These are phyloP conservation scores for Cephus runcator DNA, from an alignment of 2,888 invertebrate species.

Conservation along the genomic window DNA sequence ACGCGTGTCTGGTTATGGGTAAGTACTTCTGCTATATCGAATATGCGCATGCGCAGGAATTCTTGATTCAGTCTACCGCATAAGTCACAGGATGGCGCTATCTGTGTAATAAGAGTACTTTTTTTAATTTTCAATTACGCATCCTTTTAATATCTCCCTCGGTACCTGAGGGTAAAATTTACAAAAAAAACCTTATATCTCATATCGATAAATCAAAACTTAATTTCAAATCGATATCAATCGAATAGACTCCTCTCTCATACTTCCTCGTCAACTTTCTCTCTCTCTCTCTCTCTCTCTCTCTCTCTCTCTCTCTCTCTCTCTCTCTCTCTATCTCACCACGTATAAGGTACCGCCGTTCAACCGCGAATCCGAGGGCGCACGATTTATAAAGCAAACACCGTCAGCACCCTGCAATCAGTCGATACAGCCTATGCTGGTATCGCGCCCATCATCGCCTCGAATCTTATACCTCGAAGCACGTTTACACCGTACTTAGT, in stretches of 20 bases:
- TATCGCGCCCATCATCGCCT: slow-evolving; percentile 37
- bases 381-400: slow-evolving; percentile 65
- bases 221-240: slow-evolving; percentile 54
- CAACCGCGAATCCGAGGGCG: slow-evolving; percentile 30
- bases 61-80: not conserved
- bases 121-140: not conserved
- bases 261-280: slow-evolving; percentile 3
- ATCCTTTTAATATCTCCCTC: not conserved
- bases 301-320: slow-evolving; percentile 15
- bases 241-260: slow-evolving; percentile 31
- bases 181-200: not conserved
- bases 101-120: not conserved
- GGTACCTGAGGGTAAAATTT: not conserved
- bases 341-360: slow-evolving; percentile 11
- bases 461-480: slow-evolving; percentile 54
- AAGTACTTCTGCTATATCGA: not conserved
- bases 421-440: slow-evolving; percentile 36
- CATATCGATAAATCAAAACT: slow-evolving; percentile 51
- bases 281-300: slow-evolving; percentile 8
- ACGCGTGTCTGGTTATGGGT: not conserved
- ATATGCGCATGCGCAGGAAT: not conserved
- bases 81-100: not conserved
- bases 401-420: slow-evolving; percentile 62
- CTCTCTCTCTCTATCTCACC: slow-evolving; percentile 14
- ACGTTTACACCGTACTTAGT: slow-evolving; percentile 61